These are phyloP conservation scores for Noctua janthe DNA, from an alignment of 2,888 invertebrate species.

Conservation along the genomic window DNA sequence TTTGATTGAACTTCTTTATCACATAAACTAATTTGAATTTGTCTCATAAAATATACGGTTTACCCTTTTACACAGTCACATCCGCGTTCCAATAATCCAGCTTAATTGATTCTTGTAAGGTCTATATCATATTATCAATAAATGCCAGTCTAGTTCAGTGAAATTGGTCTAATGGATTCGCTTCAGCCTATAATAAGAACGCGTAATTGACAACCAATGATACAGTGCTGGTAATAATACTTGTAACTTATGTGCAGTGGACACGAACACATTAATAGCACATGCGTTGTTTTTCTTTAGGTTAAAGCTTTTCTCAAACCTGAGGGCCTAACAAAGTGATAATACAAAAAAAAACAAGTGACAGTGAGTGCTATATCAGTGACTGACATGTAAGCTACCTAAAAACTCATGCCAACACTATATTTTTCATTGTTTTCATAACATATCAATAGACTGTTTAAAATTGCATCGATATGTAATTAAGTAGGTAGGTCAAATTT, in stretches of 20 bases:
- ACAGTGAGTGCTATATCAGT: no score
- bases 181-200: slow-evolving; percentile 38
- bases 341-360: no score
- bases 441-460: no score
- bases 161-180: slow-evolving; percentile 34
- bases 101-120: slow-evolving; percentile 10
- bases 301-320: background rate
- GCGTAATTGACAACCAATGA: slow-evolving; percentile 37
- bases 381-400: background rate
- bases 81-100: slow-evolving; percentile 1
- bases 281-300: background rate
- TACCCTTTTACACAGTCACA: background rate
- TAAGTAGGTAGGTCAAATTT: background rate
- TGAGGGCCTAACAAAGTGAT: background rate
- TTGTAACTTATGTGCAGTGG: slow-evolving; percentile 21
- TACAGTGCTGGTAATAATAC: slow-evolving; percentile 34
- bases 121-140: slow-evolving; percentile 21
- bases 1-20: background rate
- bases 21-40: background rate
- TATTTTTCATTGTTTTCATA: no score
- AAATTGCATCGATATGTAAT: background rate
- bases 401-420: background rate
- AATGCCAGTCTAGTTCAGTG: slow-evolving; percentile 34
- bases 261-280: slow-evolving; percentile 24
- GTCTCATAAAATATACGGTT: background rate